Conservation (phyloP, 2,113 vertebrate species). For the Uria aalge region DNA sequence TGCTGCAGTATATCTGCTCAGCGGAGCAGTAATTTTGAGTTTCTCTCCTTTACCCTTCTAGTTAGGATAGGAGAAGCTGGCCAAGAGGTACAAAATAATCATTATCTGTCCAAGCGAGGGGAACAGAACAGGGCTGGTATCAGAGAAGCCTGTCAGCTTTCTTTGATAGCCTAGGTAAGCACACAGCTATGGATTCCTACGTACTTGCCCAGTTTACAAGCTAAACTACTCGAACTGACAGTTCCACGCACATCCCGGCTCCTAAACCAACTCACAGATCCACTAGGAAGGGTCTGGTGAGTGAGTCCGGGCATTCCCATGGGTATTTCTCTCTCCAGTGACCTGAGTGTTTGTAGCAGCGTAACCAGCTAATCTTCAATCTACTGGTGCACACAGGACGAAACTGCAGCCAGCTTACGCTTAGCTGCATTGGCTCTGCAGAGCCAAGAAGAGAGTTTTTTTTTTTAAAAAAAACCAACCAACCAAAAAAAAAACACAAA, state of each 20-base stretch:
- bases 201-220: rapidly evolving
- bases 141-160: background rate
- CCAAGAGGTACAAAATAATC: background rate
- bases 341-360: background rate
- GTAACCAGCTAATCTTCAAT: background rate
- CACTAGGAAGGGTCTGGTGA: background rate
- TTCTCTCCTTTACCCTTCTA: background rate
- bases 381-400: background rate
- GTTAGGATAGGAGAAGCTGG: background rate
- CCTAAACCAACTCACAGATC: background rate
- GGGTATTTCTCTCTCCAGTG: background rate
- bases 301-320: rapidly evolving
- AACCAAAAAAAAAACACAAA: background rate
- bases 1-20: constrained; percentile 3
- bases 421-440: constrained; percentile 39
- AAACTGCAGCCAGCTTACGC: constrained; percentile 3
- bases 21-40: background rate
- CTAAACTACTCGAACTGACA: rapidly evolving
- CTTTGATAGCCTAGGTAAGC: background rate
- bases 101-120: background rate
- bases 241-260: background rate
- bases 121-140: background rate
- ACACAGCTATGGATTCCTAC: background rate
- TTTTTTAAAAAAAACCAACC: background rate
- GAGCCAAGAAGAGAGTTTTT: background rate